Evolutionary conservation across 2,888 invertebrate species (phyloP), one percentile per base, ranked within the genome.

Genomic region (Dynastes hyllus): DNA sequence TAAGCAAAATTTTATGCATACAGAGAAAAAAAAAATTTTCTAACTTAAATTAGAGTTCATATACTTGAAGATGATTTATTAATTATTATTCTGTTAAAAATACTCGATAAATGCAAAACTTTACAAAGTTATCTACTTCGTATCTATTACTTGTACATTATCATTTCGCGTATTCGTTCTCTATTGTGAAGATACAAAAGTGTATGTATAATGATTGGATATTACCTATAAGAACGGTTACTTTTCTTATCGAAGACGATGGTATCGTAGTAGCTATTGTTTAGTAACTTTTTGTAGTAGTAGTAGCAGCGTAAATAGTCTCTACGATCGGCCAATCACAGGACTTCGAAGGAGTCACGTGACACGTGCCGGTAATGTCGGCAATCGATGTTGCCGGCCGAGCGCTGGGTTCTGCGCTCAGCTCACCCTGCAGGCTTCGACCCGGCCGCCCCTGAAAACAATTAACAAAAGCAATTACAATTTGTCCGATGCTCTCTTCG

Each of bases 381-480:
- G 83, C 84, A 82, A 83, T 82, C 83, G 73, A 73, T 82, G 82
- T 80, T 82, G 81, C 85, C 83, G 85, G 87, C 85, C 88, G 87
- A 87, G 87, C 86, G 89, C 86, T 89, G 89, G 88, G 88, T 89
- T 88, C 88, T 85, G 85, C 88, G 83, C 87, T 87, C 88, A 88
- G 84, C 90, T 90, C 91, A 91, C 91, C 91, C 91, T 91, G 91
- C 91, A 91, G 91, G 91, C 91, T 91, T 90, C 91, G 90, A 91
- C 91, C 91, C 90, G 90, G 90, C 89, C 90, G 90, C 90, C 90
- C 91, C 91, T 73, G 75, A 73, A 80, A 78, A 70, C 70, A 78
- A 78, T 78, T 71, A 78, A 80, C 77, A 78, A 75, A 80, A 80
- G 77, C 73, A 78, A 77, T 78, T 70, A 78, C 70, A 78, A 70